Base-by-base conservation (phyloP, 1,140 invertebrate genomes). In the Plectus sambesii region DNA sequence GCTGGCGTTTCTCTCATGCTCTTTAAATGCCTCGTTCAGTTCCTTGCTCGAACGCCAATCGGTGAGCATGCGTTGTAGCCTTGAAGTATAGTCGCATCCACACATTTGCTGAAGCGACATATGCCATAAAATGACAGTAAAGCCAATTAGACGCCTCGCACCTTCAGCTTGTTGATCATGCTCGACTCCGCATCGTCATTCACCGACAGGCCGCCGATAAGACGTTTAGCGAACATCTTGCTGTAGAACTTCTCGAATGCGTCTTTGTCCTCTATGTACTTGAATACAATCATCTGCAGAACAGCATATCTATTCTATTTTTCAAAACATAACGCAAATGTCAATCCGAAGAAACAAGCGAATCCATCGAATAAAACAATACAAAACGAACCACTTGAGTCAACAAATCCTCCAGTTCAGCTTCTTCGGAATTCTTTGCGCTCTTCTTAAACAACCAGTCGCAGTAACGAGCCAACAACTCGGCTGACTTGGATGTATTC, bases 211-310 rank as follows among this genome's bases (percentile, higher is more conserved):
- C 97, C 88, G 64, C 87, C 83, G 1, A 97, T 90, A 54, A 98
- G 77, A 51, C 93, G 79, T 74, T 96, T 97, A 2, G 90, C 90
- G 48, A 98, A 73, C 88, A 97, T 93, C 77, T 97, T 98, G 68
- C 87, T 92, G 72, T 98, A 99, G 73, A 96, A 97, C 69, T 94
- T 97, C 73, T 97, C 92, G 74, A 97, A 98, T n/a, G 98, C 92
- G 73, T 99, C 94, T 74, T 98, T 99, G 72, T 99, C 93, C 74
- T 98, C 92, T 43, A 98, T 92, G 69, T 98, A 98, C 74, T 97
- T 97, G 74, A 98, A 99, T 19, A 97, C 89, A 52, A 96, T 84
- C 90, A 98, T 97, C 85, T 87, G 69, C 60, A 51, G 62, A 60
- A 58, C 47, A n/a, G n/a, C n/a, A 30, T 29, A 5, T 52, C n/a